Percentiles rank a stretch among this genome's conserved stretches.
Evolutionary conservation across 2,113 vertebrate species (phyloP).

Genomic region (Hucho hucho): DNA sequence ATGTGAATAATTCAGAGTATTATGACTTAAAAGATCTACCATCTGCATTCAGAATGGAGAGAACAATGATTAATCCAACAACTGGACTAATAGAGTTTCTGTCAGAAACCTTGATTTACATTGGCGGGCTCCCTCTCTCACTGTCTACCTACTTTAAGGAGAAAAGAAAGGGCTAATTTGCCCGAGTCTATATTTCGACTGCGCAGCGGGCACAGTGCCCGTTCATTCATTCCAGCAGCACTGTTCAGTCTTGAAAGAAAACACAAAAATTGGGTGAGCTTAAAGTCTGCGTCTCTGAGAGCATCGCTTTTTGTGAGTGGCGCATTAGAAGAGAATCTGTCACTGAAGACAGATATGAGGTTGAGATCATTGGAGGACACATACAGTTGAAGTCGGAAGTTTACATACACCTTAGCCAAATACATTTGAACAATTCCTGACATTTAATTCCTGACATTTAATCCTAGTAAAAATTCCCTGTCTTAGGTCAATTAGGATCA

Average conservation of each 20-base stretch:
- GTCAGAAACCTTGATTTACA: constrained; percentile 48
- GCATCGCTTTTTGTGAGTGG: constrained; percentile 39
- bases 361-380: constrained; percentile 59
- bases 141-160: constrained; percentile 33
- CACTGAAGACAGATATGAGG: constrained; percentile 30
- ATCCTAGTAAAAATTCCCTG: too few species aligned
- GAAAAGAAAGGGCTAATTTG: constrained; percentile 28
- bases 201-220: constrained; percentile 33
- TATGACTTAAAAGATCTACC: constrained; percentile 75
- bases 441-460: too few species aligned
- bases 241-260: neutral
- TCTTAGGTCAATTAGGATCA: too few species aligned
- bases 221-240: constrained; percentile 17
- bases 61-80: constrained; percentile 73
- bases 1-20: constrained; percentile 78
- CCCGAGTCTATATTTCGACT: neutral
- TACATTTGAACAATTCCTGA: too few species aligned
- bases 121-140: constrained; percentile 19
- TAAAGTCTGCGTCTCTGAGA: neutral
- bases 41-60: constrained; percentile 51
- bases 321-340: constrained; percentile 25
- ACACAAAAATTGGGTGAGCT: constrained; percentile 28
- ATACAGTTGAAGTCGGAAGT: too few species aligned
- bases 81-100: constrained; percentile 66
- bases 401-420: too few species aligned